phyloP scores from a whole-genome alignment of 2,797 vertebrate genomes.

The Tolypeutes matacus region DNA sequence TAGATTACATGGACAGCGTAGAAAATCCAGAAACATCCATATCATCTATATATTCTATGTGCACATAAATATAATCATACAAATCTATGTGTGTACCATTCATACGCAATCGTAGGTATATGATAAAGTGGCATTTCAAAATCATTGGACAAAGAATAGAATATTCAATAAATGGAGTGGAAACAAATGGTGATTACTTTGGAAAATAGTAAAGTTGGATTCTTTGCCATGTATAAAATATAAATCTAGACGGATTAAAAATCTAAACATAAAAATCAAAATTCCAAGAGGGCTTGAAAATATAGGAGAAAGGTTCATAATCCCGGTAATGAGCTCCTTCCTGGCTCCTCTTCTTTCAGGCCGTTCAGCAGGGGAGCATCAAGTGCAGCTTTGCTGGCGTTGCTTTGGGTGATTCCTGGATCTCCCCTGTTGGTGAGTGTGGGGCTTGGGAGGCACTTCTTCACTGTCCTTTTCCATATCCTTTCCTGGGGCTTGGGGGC shows the following conservation, averaged over 20 bases:
- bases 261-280: background rate
- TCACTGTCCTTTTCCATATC: background rate
- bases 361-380: constrained; percentile 89
- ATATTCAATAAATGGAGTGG: background rate
- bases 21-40: background rate
- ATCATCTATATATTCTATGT: no score
- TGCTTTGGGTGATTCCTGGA: constrained; percentile 97
- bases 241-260: background rate
- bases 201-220: background rate
- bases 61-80: no score
- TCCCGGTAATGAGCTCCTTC: background rate
- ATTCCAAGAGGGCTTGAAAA: background rate
- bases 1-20: background rate
- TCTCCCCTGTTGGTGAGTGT: constrained; percentile 95
- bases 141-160: background rate
- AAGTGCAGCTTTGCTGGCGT: constrained; percentile 96
- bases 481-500: background rate
- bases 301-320: background rate
- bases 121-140: background rate
- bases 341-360: constrained; percentile 86
- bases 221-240: background rate
- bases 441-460: background rate
- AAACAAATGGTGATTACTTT: background rate
- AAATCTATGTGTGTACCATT: background rate
- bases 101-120: background rate